A percentile compares a stretch with the other conserved stretches of the same genome.
Evolutionary conservation across 2,888 invertebrate genomes (phyloP).

Genomic region (Apodemia duryi): DNA sequence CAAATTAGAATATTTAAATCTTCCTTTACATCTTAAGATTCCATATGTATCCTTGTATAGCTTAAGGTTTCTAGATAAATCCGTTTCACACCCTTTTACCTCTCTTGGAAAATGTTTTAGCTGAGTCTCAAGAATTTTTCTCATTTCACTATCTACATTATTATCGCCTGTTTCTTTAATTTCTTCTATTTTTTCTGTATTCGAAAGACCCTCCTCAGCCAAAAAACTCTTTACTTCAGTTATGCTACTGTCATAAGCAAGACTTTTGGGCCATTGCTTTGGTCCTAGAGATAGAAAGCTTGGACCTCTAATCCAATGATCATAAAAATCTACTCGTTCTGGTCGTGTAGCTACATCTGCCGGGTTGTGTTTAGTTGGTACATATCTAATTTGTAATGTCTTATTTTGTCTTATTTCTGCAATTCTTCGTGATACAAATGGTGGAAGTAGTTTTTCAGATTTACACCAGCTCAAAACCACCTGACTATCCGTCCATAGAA

Average conservation of each 20-base stretch:
- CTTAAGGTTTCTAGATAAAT: conserved; percentile 14
- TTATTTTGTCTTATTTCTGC: conserved; percentile 19
- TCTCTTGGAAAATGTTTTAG: conserved; percentile 15
- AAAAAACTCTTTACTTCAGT: conserved; percentile 8
- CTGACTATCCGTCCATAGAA: conserved; percentile 23
- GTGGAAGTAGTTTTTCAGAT: conserved; percentile 17
- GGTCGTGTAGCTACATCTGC: conserved; percentile 21
- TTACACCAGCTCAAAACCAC: conserved; percentile 20
- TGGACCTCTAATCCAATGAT: conserved; percentile 9
- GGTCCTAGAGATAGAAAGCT: not conserved
- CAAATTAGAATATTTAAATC: not conserved
- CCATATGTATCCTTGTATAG: conserved; percentile 15
- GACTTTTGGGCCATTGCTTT: not conserved
- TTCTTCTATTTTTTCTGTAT: not conserved
- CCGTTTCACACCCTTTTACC: conserved; percentile 7
- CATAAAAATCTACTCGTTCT: conserved; percentile 2
- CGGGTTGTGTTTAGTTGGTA: conserved; percentile 20
- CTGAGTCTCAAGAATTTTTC: conserved; percentile 9
- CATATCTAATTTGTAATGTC: conserved; percentile 15
- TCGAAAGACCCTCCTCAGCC: conserved; percentile 9
- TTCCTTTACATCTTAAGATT: not conserved
- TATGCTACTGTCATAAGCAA: too few relatives aligned
- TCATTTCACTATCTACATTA: not conserved
- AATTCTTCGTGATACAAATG: conserved; percentile 21
- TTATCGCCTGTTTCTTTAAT: too few relatives aligned